Percentiles rank a stretch among this genome's conserved stretches.
Conservation (phyloP, 2,888 invertebrate genomes). For the Entomobrya proxima region DNA sequence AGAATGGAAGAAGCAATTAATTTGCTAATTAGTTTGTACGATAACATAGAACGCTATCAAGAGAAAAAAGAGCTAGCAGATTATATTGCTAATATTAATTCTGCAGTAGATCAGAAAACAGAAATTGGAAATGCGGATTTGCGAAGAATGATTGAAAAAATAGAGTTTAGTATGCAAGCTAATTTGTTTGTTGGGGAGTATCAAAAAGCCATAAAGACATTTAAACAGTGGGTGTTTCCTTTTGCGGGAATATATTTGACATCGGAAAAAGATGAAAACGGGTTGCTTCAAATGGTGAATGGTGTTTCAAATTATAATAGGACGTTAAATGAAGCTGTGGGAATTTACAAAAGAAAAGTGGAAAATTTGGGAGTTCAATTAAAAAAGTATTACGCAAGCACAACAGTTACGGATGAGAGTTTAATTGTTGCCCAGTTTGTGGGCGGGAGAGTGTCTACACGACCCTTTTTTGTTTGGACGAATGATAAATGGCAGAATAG, state of each 20-base stretch:
- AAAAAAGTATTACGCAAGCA: too few relatives aligned
- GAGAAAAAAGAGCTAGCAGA: constrained; percentile 1
- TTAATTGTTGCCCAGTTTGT: neutral
- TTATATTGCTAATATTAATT: constrained; percentile 5
- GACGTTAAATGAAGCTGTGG: too few relatives aligned
- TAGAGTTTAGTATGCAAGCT: neutral
- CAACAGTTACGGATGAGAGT: neutral
- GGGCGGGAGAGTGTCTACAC: neutral
- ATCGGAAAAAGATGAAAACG: neutral
- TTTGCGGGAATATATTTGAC: constrained; percentile 31
- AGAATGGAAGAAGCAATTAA: neutral
- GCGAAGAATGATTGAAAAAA: neutral
- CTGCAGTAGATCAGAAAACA: too few relatives aligned
- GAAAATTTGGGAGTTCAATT: too few relatives aligned
- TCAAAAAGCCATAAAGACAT: neutral
- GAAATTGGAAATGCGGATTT: neutral
- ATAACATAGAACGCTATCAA: neutral
- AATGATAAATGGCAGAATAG: neutral
- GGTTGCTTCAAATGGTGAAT: too few relatives aligned
- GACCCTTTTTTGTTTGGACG: constrained; percentile 62
- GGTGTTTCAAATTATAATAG: too few relatives aligned
- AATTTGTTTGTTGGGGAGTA: constrained; percentile 43
- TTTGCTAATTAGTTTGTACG: neutral
- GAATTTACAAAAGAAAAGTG: too few relatives aligned
- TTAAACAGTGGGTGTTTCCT: constrained; percentile 60